Evolutionary conservation across 2,888 invertebrate species (phyloP), one percentile per base, ranked within the genome.

Genomic region (Plutella xylostella): DNA sequence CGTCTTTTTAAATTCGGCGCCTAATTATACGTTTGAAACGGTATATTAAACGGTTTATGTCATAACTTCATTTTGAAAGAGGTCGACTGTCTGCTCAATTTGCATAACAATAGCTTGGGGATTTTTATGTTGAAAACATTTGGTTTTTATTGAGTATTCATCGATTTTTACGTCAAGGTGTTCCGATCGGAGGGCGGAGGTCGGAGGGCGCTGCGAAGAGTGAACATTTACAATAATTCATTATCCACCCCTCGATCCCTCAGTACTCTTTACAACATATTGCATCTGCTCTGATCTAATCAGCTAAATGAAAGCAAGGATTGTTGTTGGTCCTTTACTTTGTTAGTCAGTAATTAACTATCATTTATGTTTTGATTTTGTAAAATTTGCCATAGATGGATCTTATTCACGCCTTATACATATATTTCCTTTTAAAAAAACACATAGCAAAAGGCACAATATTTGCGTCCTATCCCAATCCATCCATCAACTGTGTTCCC

Each of bases 1-100:
- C 57, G 58, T 61, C 62, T 68, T 68, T 68, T 65, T 63, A 63
- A 63, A 59, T 64, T 67, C 55, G 53, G 51, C 55, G 60, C 57
- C 55, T 74, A 68, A 68, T 72, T 63, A 60, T 57, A 51, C 47
- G 52, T 51, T 50, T 30, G 14, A 30, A 2, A n/a, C 12, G 17
- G 14, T 12, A 39, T 15, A 39, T 39, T 39, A 39, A 39, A 39
- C 22, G 25, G 22, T 37, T 19, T 2, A 37, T 11, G 20, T 14
- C 17, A n/a, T 14, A 5, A 17, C 12, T 12, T 28, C 28, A 28
- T 28, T 28, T 12, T 9, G 9, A 28, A n/a, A 4, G n/a, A n/a
- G n/a, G n/a, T n/a, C n/a, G n/a, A n/a, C n/a, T n/a, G n/a, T n/a
- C 11, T n/a, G 28, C 4, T n/a, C 11, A 15, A 15, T 34, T 34